Evolutionary conservation across 2,797 vertebrate species (phyloP).

Genomic region (Margarornis squamiger): DNA sequence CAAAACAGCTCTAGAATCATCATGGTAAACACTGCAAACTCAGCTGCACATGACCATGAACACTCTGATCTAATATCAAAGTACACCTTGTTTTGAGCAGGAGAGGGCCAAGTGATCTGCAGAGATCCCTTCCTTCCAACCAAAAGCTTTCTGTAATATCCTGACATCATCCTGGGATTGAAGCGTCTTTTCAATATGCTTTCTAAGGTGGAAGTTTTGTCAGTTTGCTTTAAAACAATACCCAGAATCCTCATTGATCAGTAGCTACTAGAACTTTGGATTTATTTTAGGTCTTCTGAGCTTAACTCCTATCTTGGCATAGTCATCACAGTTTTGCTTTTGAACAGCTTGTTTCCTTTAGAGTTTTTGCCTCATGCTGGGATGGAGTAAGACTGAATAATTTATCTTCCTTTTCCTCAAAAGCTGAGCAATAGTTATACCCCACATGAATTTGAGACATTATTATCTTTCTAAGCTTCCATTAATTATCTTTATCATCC

Average conservation of each 20-base stretch:
- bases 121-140: neutral
- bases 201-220: neutral
- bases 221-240: neutral
- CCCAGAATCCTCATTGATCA: neutral
- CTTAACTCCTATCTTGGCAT: constrained; percentile 27
- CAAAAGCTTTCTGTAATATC: neutral
- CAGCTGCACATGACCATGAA: neutral
- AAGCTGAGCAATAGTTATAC: constrained; percentile 50
- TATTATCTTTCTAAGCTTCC: constrained; percentile 59
- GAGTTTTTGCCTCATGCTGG: constrained; percentile 52
- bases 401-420: constrained; percentile 63
- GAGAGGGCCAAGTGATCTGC: neutral
- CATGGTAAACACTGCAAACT: neutral
- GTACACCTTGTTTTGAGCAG: neutral
- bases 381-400: constrained; percentile 47
- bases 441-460: constrained; percentile 48
- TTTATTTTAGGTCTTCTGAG: constrained; percentile 19
- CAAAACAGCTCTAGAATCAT: neutral
- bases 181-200: neutral
- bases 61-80: neutral
- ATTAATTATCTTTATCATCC: constrained; percentile 65
- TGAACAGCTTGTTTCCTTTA: constrained; percentile 59
- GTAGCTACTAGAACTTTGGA: neutral
- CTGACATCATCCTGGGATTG: neutral
- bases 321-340: constrained; percentile 49